Percentiles rank a stretch among this genome's conserved stretches.
Conservation (phyloP, 35 echinoderm and acorn worm genomes). For the Nesometra sesokonis region DNA sequence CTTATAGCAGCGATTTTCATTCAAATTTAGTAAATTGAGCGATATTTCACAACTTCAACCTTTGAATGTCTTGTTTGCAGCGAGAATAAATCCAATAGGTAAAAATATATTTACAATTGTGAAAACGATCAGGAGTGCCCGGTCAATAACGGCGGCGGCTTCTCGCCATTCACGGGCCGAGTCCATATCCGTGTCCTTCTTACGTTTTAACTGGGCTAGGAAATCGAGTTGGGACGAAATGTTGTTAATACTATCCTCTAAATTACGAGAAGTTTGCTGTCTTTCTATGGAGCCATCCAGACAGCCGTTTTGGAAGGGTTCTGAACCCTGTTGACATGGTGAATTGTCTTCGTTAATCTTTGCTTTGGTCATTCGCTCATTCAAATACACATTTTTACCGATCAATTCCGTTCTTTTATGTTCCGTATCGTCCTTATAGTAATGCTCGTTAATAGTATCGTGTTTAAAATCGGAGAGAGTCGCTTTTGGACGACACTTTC, state of each 20-base stretch:
- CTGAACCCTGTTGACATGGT: neutral
- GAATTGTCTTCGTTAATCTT: neutral
- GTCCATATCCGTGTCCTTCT: constrained; percentile 27
- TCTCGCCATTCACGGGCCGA: constrained; percentile 40
- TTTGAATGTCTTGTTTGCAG: neutral
- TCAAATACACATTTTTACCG: neutral
- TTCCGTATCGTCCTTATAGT: neutral
- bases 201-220: constrained; percentile 24
- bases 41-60: neutral
- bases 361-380: neutral
- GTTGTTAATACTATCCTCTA: neutral
- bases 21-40: too few relatives aligned
- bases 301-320: neutral
- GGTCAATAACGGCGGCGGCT: constrained; percentile 41
- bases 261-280: neutral
- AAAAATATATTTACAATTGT: constrained; percentile 30
- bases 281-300: neutral
- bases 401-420: neutral
- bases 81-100: constrained; percentile 34
- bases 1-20: too few relatives aligned
- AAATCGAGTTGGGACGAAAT: constrained; percentile 11
- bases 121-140: constrained; percentile 34
- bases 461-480: neutral
- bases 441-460: neutral
- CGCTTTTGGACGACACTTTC: constrained; percentile 1